Evolutionary conservation across 2,888 invertebrate genomes (phyloP).

Genomic region (Amblyjoppa proteus): DNA sequence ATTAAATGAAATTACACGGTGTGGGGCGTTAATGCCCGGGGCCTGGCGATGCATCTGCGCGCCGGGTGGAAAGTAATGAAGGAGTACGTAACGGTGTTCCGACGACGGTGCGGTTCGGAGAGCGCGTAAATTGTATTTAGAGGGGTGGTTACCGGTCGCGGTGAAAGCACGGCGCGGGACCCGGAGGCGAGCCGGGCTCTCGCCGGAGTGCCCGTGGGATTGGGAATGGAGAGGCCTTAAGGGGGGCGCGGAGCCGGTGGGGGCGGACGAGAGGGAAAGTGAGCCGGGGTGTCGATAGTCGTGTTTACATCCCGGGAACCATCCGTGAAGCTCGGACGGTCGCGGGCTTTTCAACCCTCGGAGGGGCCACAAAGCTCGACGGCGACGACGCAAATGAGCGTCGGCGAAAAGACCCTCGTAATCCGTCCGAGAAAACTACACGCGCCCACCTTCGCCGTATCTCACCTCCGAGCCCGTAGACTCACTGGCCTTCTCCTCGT

Average conservation of each 20-base stretch:
- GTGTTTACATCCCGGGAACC: conserved; percentile 32
- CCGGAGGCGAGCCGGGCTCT: neutral
- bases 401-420: conserved; percentile 6
- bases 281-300: conserved; percentile 35
- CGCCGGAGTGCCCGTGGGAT: neutral
- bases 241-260: neutral
- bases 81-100: conserved; percentile 10
- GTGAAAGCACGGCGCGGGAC: conserved; percentile 3
- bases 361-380: conserved; percentile 14
- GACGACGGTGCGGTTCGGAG: conserved; percentile 12
- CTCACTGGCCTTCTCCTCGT: neutral
- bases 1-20: conserved; percentile 36
- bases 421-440: neutral
- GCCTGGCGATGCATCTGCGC: neutral
- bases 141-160: conserved; percentile 5
- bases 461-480: neutral
- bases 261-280: conserved; percentile 11
- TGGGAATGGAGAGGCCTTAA: neutral
- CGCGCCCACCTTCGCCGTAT: neutral
- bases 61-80: conserved; percentile 12
- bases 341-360: conserved; percentile 21
- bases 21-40: neutral
- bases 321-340: conserved; percentile 1
- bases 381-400: conserved; percentile 23
- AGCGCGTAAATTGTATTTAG: conserved; percentile 45